Evolutionary conservation across 2,113 vertebrate species (phyloP), one percentile per base, ranked within the genome.

Genomic region (Seriola dumerili): DNA sequence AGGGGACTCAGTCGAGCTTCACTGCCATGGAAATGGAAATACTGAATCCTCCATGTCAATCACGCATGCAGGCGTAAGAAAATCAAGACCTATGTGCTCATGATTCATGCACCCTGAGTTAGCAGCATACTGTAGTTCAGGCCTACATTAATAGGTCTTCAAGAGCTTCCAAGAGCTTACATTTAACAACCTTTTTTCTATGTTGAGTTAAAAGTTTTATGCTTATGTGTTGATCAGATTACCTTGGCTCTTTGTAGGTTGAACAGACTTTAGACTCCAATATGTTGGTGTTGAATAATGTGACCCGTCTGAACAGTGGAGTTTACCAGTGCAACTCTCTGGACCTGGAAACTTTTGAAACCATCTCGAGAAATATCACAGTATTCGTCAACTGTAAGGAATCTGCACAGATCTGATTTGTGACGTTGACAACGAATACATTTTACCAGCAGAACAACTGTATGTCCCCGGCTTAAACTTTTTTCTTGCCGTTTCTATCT

Each of bases 321-420:
- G 3, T 3, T 13, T 93, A 92, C 42, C 0, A 12, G 0, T 94
- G 93, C 1, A 19, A 0, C 29, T 59, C 54, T n/a, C 0, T 0
- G 0, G 84, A 94, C 36, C 3, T 19, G 0, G 81, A 92, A 0
- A 78, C 13, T 19, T 72, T 4, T 1, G 7, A 67, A 0, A 65
- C 57, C 0, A 12, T 89, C 61, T 2, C 0, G 0, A 57, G 12
- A 61, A 78, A 44, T 0, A 83, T 50, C n/a, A n/a, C 23, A 1
- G 55, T 94, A 66, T 48, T 50, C 19, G 87, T 93, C 63, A 71
- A 94, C 55, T 94, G 93, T 94, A 88, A 91, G 92, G 29, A 73
- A 21, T 34, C 67, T 36, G 21, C 50, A 42, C 36, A 32, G 3
- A 12, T 4, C 42, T 57, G 4, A 76, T 40, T 11, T 59, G 5